These are phyloP conservation scores for Pyrochroa serraticornis DNA, from an alignment of 2,888 invertebrate genomes.

Conservation along the genomic window DNA sequence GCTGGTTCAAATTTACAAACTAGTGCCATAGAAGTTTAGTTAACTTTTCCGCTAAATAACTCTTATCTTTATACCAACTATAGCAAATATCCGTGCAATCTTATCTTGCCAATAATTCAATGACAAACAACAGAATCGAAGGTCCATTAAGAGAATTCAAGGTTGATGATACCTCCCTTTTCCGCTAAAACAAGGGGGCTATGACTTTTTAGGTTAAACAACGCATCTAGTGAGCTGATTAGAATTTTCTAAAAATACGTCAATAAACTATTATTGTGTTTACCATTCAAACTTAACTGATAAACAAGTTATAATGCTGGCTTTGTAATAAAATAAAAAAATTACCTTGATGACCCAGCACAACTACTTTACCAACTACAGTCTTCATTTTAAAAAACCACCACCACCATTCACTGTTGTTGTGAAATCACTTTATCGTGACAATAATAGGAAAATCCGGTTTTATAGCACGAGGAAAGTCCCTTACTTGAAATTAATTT, in stretches of 20 bases:
- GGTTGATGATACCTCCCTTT: no score
- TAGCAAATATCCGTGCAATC: not conserved
- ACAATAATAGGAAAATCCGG: not conserved
- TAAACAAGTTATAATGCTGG: not conserved
- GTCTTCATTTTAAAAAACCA: constrained; percentile 67
- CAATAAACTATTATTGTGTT: not conserved
- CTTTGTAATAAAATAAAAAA: constrained; percentile 15
- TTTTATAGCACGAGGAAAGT: no score
- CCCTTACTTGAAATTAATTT: no score
- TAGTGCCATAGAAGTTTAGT: no score
- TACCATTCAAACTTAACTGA: not conserved
- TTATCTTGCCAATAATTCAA: no score
- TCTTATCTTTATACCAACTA: not conserved
- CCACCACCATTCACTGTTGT: not conserved
- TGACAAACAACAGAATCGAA: not conserved
- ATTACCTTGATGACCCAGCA: constrained; percentile 82
- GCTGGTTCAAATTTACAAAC: no score
- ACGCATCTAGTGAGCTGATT: no score
- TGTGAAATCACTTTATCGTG: not conserved
- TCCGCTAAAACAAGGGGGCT: no score
- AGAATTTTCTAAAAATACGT: not conserved
- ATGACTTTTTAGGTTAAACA: no score
- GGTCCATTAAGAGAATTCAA: not conserved
- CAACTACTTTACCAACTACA: constrained; percentile 84
- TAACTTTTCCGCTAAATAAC: no score